A percentile compares a stretch with the other conserved stretches of the same genome.
phyloP scores from a whole-genome alignment of 1,140 invertebrate genomes.

The Diabrotica undecimpunctata region DNA sequence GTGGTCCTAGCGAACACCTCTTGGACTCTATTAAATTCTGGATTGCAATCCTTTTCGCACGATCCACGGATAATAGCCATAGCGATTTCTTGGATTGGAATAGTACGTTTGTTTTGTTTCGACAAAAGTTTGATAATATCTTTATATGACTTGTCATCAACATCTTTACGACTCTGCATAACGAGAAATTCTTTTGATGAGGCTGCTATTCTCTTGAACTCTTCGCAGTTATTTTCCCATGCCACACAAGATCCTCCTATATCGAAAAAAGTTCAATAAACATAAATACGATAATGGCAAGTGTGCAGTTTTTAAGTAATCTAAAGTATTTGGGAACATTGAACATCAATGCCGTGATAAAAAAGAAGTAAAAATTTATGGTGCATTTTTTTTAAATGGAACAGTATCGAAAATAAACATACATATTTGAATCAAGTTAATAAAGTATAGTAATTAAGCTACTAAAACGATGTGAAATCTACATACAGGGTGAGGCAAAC shows the following conservation, averaged over 20 bases:
- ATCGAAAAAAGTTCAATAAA: conserved; percentile 11
- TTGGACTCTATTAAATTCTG: conserved; percentile 33
- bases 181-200: conserved; percentile 26
- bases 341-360: too few relatives aligned
- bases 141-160: conserved; percentile 17
- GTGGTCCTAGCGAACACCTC: conserved; percentile 21
- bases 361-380: too few relatives aligned
- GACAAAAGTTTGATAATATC: conserved; percentile 26
- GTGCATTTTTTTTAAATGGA: too few relatives aligned
- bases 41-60: conserved; percentile 52
- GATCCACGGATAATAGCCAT: conserved; percentile 50
- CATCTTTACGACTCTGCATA: conserved; percentile 24
- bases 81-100: conserved; percentile 51
- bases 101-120: conserved; percentile 42
- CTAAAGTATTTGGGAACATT: too few relatives aligned
- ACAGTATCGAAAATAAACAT: too few relatives aligned
- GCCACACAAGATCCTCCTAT: conserved; percentile 27
- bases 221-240: conserved; percentile 27
- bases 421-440: too few relatives aligned
- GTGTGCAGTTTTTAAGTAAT: too few relatives aligned
- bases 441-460: too few relatives aligned
- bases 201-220: conserved; percentile 19
- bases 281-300: conserved; percentile 1
- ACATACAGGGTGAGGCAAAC: too few relatives aligned
- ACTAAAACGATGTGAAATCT: too few relatives aligned